Conservation (phyloP, 2,888 invertebrate genomes). For the Apotomis betuletana region DNA sequence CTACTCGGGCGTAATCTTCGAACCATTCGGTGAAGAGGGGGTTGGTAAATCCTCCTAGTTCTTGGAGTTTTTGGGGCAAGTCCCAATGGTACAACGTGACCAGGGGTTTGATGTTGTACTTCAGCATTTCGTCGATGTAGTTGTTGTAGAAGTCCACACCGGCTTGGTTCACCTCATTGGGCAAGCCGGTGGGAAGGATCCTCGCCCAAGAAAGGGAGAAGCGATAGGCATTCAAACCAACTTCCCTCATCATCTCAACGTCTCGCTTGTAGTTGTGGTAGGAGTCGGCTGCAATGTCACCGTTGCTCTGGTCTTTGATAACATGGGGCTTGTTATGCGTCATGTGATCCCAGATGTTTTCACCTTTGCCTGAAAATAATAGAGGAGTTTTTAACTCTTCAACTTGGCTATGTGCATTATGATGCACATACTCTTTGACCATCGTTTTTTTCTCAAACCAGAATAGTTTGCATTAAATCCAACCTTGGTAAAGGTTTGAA, state of each 20-base stretch:
- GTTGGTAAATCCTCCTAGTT: constrained; percentile 72
- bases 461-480: too few relatives aligned
- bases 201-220: constrained; percentile 83
- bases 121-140: constrained; percentile 78
- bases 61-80: constrained; percentile 65
- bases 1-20: constrained; percentile 61
- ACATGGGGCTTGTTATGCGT: constrained; percentile 62
- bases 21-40: constrained; percentile 61
- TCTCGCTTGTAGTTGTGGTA: constrained; percentile 80
- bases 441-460: too few relatives aligned
- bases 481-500: too few relatives aligned
- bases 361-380: constrained; percentile 62
- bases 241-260: constrained; percentile 49
- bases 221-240: constrained; percentile 61
- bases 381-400: too few relatives aligned
- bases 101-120: constrained; percentile 80
- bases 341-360: constrained; percentile 83
- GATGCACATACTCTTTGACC: too few relatives aligned
- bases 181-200: constrained; percentile 77
- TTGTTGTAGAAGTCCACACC: constrained; percentile 81
- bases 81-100: constrained; percentile 75
- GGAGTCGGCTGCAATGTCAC: constrained; percentile 78
- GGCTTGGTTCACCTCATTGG: constrained; percentile 54
- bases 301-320: constrained; percentile 75
- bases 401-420: too few relatives aligned